Base-by-base conservation (phyloP, 2,797 vertebrate species). In the Knipowitschia caucasica region DNA sequence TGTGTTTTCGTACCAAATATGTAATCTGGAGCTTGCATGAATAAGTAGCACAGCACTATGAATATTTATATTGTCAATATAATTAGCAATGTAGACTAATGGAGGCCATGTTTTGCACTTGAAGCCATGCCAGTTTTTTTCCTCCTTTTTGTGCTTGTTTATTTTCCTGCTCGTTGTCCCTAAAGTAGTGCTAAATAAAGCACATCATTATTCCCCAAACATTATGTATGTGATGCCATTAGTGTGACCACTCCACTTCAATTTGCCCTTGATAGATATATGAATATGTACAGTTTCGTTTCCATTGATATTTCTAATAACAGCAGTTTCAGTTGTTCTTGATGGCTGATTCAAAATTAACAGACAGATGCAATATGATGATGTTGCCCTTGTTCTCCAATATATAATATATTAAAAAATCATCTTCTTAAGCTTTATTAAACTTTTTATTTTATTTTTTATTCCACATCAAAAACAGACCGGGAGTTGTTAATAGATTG, bases 21-120 rank as follows among this genome's bases (percentile, higher is more conserved):
- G 75, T 57, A 86, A 71, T 75, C 74, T 65, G 23, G 69, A 70
- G 78, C 75, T 56, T 74, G 82, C 85, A 87, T 89, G 79, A 89
- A 86, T 89, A 90, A 89, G 71, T 80, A 88, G 83, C 10, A 70
- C 59, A 72, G 71, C 80, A 60, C 38, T 79, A 91, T 91, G 88
- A 90, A 91, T 91, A 91, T 92, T 91, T 90, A 91, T 89, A 88
- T 74, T 88, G 82, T 89, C 82, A 88, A 87, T 90, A 89, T 91
- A 90, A 89, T 90, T 91, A 90, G 86, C 78, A 54, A 82, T 82
- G 81, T 87, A 86, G 88, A 84, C 86, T 90, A 89, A 90, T 89
- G 82, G 88, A 89, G 85, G 80, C 84, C 75, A 78, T 88, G 83
- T 87, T 90, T 85, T 86, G 83, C 85, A 84, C 84, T 89, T 86